These are phyloP conservation scores for Strix occidentalis DNA, from an alignment of 2,797 vertebrate species.

Conservation along the genomic window DNA sequence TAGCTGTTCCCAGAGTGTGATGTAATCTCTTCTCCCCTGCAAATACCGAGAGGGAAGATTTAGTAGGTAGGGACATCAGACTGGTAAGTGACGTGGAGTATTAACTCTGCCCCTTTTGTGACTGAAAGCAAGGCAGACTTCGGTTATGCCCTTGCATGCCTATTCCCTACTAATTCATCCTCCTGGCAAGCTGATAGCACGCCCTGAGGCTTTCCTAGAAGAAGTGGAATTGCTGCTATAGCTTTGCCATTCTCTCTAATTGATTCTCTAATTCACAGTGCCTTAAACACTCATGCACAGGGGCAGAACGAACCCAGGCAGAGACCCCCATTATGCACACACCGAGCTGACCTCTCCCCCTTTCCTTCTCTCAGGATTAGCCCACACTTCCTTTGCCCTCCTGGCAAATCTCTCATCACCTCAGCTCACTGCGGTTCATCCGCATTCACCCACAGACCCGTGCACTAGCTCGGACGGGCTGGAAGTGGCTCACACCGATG, in stretches of 20 bases:
- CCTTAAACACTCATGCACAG: neutral
- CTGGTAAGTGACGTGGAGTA: neutral
- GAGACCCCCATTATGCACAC: neutral
- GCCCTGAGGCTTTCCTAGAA: neutral
- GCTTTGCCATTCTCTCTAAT: neutral
- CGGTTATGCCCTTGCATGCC: neutral
- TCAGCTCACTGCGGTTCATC: neutral
- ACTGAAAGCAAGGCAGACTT: neutral
- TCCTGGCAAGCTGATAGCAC: neutral
- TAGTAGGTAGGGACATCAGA: neutral
- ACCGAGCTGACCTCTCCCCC: neutral
- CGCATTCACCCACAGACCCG: neutral
- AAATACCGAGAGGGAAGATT: neutral
- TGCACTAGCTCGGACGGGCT: neutral
- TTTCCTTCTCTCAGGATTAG: neutral
- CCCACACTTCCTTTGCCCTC: neutral
- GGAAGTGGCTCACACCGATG: fast-evolving
- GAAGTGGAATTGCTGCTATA: neutral
- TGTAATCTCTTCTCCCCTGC: neutral
- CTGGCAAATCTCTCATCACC: neutral
- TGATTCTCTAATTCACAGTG: neutral
- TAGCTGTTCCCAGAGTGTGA: neutral
- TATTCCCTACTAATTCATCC: neutral
- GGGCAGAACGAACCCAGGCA: neutral
- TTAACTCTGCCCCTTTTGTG: neutral